Percentiles rank a stretch among this genome's conserved stretches.
These are phyloP conservation scores for Gastrophysa polygoni DNA, from an alignment of 2,888 invertebrate species.

Conservation along the genomic window DNA sequence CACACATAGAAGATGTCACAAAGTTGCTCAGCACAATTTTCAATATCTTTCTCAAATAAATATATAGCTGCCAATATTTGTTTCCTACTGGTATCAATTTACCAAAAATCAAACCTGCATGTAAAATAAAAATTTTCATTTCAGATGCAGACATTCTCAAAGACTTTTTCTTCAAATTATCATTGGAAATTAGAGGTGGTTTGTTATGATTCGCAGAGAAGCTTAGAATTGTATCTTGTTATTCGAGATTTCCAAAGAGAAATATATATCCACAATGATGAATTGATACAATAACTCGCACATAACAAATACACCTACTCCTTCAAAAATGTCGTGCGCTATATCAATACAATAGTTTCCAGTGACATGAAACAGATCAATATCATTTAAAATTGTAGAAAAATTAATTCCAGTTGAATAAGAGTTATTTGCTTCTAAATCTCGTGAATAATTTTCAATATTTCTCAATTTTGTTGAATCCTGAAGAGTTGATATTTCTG, in stretches of 20 bases:
- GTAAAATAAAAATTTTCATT: conserved; percentile 18
- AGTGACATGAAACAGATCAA: conserved; percentile 32
- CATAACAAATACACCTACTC: conserved; percentile 27
- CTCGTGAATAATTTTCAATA: neutral
- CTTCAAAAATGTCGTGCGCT: conserved; percentile 38
- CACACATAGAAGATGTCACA: neutral
- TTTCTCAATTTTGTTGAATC: neutral
- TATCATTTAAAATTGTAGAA: conserved; percentile 22
- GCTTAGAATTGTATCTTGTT: conserved; percentile 10
- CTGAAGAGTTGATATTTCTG: too few species aligned
- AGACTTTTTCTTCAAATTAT: too few species aligned
- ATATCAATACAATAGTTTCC: conserved; percentile 34
- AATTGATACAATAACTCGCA: conserved; percentile 22
- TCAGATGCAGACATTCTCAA: conserved; percentile 5
- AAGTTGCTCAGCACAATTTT: neutral
- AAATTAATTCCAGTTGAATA: conserved; percentile 25
- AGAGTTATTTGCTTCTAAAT: conserved; percentile 15
- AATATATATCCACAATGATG: conserved; percentile 22
- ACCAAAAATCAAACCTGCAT: conserved; percentile 27
- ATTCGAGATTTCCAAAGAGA: conserved; percentile 26
- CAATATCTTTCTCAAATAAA: conserved; percentile 12
- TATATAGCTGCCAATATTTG: conserved; percentile 16
- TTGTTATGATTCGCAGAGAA: conserved; percentile 22
- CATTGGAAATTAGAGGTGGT: conserved; percentile 12
- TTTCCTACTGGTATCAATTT: conserved; percentile 14